phyloP scores from a whole-genome alignment of 1,140 invertebrate genomes.

The Paraescarpia echinospica region DNA sequence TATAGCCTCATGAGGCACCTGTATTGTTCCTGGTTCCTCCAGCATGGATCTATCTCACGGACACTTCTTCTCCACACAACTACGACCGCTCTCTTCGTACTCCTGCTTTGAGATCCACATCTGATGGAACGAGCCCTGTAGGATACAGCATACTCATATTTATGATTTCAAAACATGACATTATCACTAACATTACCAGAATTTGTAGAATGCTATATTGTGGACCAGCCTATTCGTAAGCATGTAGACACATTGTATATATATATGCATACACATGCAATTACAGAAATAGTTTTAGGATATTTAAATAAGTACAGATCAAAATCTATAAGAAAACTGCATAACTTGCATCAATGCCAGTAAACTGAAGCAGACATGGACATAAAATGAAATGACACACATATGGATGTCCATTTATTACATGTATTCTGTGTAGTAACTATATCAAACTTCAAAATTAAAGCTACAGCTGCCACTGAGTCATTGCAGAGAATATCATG shows the following conservation, averaged over 20 bases:
- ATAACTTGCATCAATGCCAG: neutral
- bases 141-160: slow-evolving; percentile 29
- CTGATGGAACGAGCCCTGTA: slow-evolving; percentile 88
- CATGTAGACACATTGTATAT: too few relatives aligned
- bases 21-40: neutral
- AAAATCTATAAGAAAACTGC: neutral
- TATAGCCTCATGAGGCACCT: neutral
- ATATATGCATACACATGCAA: neutral
- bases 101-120: slow-evolving; percentile 98
- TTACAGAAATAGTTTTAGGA: neutral
- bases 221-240: too few relatives aligned
- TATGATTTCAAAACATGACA: neutral
- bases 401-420: neutral
- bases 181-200: slow-evolving; percentile 20
- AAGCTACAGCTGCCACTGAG: neutral
- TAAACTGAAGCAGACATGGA: neutral
- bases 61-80: slow-evolving; percentile 89
- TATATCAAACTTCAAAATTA: neutral
- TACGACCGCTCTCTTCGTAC: slow-evolving; percentile 91
- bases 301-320: neutral
- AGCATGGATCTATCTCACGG: slow-evolving; percentile 61
- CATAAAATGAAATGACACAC: neutral
- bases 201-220: slow-evolving; percentile 13
- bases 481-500: neutral
- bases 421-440: neutral